Percentiles rank a stretch among this genome's conserved stretches.
Conservation (phyloP, 1,140 invertebrate species). For the Ostrea edulis region DNA sequence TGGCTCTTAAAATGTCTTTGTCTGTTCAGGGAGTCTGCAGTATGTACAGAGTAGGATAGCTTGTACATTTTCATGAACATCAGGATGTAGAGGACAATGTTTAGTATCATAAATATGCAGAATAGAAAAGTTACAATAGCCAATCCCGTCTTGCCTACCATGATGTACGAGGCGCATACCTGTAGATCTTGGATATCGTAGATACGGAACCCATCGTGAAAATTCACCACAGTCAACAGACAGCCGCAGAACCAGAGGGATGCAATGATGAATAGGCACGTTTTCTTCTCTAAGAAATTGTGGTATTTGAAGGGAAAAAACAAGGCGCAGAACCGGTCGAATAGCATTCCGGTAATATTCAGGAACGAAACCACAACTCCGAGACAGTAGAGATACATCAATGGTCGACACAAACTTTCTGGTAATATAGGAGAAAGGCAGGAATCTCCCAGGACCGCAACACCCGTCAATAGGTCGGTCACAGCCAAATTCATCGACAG, state of each 20-base stretch:
- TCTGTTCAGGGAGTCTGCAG: neutral
- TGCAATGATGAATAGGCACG: neutral
- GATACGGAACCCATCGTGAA: neutral
- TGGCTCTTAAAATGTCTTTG: neutral
- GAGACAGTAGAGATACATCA: neutral
- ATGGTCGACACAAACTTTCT: neutral
- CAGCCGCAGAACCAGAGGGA: neutral
- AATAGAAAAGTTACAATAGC: neutral
- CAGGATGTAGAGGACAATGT: neutral
- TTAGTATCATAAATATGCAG: neutral
- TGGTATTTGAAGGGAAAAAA: neutral
- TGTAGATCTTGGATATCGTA: neutral
- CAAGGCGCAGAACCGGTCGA: neutral
- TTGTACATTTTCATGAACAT: constrained; percentile 2
- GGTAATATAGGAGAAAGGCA: neutral
- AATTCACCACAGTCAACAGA: neutral
- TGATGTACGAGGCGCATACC: neutral
- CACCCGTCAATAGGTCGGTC: neutral
- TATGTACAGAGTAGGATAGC: neutral
- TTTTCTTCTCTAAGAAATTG: neutral
- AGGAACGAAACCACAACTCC: neutral
- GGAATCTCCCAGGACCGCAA: neutral
- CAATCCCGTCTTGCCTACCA: neutral
- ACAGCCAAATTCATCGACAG: neutral
- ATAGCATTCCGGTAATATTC: neutral